These are phyloP conservation scores for Oncorhynchus mykiss DNA, from an alignment of 2,113 vertebrate genomes.

Conservation along the genomic window DNA sequence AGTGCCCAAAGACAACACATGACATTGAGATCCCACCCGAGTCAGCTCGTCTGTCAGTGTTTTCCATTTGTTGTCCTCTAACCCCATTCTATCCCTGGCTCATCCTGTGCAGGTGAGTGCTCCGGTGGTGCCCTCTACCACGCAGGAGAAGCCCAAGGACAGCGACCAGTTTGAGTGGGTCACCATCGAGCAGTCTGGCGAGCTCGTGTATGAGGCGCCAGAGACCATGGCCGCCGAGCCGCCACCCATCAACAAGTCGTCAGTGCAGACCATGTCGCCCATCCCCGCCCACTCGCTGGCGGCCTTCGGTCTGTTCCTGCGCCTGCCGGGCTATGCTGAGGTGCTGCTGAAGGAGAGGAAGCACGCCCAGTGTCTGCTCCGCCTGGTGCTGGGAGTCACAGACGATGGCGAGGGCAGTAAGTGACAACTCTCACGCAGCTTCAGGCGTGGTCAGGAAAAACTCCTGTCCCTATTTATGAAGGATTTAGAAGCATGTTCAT, in stretches of 20 bases:
- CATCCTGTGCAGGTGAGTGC: constrained; percentile 84
- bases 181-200: constrained; percentile 96
- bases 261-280: constrained; percentile 95
- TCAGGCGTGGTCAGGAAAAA: neutral
- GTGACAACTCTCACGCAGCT: constrained; percentile 59
- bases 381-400: constrained; percentile 95
- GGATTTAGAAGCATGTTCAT: too few relatives aligned
- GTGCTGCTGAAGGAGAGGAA: constrained; percentile 97
- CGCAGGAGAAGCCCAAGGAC: constrained; percentile 96
- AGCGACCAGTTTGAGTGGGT: constrained; percentile 99
- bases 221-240: constrained; percentile 93
- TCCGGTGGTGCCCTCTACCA: constrained; percentile 87
- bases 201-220: constrained; percentile 94
- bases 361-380: constrained; percentile 96
- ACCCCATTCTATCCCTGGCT: neutral
- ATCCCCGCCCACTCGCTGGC: constrained; percentile 97
- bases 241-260: constrained; percentile 89
- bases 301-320: constrained; percentile 95
- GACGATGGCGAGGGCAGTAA: constrained; percentile 99
- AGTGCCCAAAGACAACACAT: neutral
- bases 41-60: constrained; percentile 20
- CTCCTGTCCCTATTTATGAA: too few relatives aligned
- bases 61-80: constrained; percentile 1
- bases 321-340: constrained; percentile 96
- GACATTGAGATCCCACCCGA: neutral